phyloP scores from a whole-genome alignment of 2,113 vertebrate genomes.

The Corythoichthys intestinalis region DNA sequence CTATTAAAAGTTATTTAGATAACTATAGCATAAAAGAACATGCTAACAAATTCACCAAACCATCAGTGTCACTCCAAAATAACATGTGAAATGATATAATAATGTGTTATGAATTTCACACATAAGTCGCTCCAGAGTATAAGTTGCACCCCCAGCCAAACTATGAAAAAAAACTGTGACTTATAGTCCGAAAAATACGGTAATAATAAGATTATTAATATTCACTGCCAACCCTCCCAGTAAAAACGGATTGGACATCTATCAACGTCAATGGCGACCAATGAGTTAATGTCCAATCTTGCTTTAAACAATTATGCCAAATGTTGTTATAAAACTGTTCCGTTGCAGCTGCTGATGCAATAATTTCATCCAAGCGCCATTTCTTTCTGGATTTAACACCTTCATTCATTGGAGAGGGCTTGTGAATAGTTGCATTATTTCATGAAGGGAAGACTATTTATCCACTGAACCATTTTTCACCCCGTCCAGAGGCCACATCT shows the following conservation, averaged over 20 bases:
- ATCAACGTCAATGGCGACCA: neutral
- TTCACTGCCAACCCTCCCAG: too few relatives aligned
- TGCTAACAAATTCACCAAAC: too few relatives aligned
- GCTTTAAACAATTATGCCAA: neutral
- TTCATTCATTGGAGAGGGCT: conserved; percentile 26
- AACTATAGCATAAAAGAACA: too few relatives aligned
- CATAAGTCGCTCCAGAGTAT: too few relatives aligned
- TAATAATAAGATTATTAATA: too few relatives aligned
- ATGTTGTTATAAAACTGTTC: conserved; percentile 3
- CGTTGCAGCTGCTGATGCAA: conserved; percentile 9
- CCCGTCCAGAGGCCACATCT: conserved; percentile 48
- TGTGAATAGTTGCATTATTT: conserved; percentile 39
- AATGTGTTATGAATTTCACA: too few relatives aligned
- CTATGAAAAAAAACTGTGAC: neutral
- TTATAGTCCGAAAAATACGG: too few relatives aligned
- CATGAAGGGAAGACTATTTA: conserved; percentile 48
- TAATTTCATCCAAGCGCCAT: conserved; percentile 17
- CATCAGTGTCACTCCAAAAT: too few relatives aligned
- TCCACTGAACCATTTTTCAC: conserved; percentile 59
- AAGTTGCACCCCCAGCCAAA: too few relatives aligned
- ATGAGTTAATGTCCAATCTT: neutral
- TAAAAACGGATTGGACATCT: too few relatives aligned
- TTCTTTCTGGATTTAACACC: conserved; percentile 34
- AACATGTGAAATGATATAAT: too few relatives aligned
- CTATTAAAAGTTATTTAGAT: too few relatives aligned